These are phyloP conservation scores for Pterophyllum scalare DNA, from an alignment of 2,113 vertebrate species.

Conservation along the genomic window DNA sequence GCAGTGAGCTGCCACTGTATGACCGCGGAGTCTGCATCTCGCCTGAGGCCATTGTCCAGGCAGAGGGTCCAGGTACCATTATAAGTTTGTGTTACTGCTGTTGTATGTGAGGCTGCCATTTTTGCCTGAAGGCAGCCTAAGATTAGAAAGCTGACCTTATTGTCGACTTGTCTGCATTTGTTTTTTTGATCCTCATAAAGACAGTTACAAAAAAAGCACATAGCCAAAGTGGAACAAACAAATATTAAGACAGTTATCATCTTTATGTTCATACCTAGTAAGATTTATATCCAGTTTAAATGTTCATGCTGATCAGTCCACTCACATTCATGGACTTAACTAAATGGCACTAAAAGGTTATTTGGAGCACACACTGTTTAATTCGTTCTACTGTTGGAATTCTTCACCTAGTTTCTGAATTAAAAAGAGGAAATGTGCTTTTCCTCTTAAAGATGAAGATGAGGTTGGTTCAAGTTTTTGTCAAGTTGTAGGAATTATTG, in stretches of 20 bases:
- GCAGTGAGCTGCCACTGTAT: slow-evolving; percentile 93
- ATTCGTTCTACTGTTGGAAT: neutral
- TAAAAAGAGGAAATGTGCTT: neutral
- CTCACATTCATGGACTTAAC: too few species aligned
- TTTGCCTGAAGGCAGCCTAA: neutral
- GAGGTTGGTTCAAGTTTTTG: neutral
- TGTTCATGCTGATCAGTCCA: neutral
- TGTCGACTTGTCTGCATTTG: fast-evolving
- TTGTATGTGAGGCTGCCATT: neutral
- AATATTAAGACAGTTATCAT: neutral
- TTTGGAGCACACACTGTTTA: neutral
- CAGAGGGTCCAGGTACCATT: slow-evolving; percentile 87
- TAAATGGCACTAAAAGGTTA: neutral
- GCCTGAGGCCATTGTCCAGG: slow-evolving; percentile 95
- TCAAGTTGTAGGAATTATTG: neutral
- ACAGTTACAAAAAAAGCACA: neutral
- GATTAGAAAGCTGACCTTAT: neutral
- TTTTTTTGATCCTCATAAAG: neutral
- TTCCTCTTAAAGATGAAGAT: neutral
- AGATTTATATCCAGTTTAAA: neutral
- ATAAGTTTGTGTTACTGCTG: neutral
- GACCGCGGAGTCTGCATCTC: slow-evolving; percentile 98
- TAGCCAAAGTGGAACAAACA: neutral
- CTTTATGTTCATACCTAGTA: neutral
- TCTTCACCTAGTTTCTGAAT: neutral